Percentiles rank a stretch among this genome's conserved stretches.
phyloP scores from a whole-genome alignment of 1,140 invertebrate genomes.

The Drosophila oshimai region DNA sequence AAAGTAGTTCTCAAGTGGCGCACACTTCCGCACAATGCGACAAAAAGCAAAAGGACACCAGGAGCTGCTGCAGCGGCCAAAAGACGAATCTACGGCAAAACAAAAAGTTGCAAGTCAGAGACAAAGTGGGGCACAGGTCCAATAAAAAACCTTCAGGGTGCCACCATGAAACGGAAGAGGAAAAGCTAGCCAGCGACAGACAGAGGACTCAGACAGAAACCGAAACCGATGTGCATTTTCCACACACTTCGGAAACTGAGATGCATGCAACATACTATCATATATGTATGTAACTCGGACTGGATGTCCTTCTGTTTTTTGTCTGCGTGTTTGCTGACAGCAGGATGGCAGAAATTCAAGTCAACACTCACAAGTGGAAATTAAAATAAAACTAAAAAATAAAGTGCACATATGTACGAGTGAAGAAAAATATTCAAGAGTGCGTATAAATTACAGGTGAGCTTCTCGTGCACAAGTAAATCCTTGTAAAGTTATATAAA shows the following conservation, averaged over 20 bases:
- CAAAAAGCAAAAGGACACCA: slow-evolving; percentile 66
- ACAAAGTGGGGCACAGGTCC: slow-evolving; percentile 65
- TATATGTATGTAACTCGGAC: slow-evolving; percentile 2
- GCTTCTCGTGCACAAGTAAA: no score
- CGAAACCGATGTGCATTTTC: slow-evolving; percentile 35
- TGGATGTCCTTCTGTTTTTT: neutral
- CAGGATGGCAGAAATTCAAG: slow-evolving; percentile 37
- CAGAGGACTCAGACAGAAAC: slow-evolving; percentile 3
- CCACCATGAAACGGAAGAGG: neutral
- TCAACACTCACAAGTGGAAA: slow-evolving; percentile 46
- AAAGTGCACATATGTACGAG: neutral
- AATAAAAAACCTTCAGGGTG: slow-evolving; percentile 22
- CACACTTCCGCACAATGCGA: slow-evolving; percentile 70
- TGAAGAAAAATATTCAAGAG: neutral
- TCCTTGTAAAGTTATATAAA: no score
- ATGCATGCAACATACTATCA: slow-evolving; percentile 14
- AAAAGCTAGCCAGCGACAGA: neutral
- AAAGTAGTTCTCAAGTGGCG: slow-evolving; percentile 71
- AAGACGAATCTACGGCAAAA: slow-evolving; percentile 32
- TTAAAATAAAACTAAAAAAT: slow-evolving; percentile 43
- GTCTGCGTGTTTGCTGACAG: slow-evolving; percentile 2
- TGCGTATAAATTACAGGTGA: neutral
- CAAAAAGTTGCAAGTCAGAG: slow-evolving; percentile 68
- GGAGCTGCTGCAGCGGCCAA: slow-evolving; percentile 1
- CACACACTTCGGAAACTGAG: slow-evolving; percentile 35